Evolutionary conservation across 1,140 invertebrate species (phyloP), one percentile per base, ranked within the genome.

Genomic region (Cheumatopsyche charites): DNA sequence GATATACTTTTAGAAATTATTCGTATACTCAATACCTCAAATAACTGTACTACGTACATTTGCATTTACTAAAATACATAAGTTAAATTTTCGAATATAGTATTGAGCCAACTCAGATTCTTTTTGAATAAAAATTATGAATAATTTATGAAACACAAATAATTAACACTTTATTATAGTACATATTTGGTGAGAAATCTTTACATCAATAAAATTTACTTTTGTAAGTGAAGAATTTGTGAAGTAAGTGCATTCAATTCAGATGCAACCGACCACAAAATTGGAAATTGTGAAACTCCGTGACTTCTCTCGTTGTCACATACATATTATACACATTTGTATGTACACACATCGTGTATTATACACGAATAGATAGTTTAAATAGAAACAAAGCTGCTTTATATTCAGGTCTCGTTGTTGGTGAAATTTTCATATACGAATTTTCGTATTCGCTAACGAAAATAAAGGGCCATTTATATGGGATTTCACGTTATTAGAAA

Each of bases 241-340:
- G 5, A 26, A 61, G n/a, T n/a, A 45, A 65, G 42, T 49, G 63
- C 63, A 67, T 49, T 67, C 63, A 49, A 67, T 67, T 67, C 63
- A 23, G 36, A 49, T 23, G 17, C 63, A 67, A 26, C 63, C 42
- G 36, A 47, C 63, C 63, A 49, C 63, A 47, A 67, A 67, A 67
- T 67, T 67, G 63, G 19, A 67, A 67, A 67, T 49, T 67, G 63
- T 67, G 45, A 41, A 19, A 25, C 43, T 67, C 45, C 36, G 42
- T 49, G 42, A 47, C 36, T 67, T 63, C 55, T 23, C 55, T 26
- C 19, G 55, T 29, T 49, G 63, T 67, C 63, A 67, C 63, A 49
- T 67, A 25, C 12, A 12, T 58, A 58, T 17, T 19, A 52, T 15
- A 52, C 49, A 52, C n/a, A 52, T 19, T 19, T 2, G 23, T 17